Conservation (phyloP, 2,888 invertebrate species). For the Zygogramma bicolorata region DNA sequence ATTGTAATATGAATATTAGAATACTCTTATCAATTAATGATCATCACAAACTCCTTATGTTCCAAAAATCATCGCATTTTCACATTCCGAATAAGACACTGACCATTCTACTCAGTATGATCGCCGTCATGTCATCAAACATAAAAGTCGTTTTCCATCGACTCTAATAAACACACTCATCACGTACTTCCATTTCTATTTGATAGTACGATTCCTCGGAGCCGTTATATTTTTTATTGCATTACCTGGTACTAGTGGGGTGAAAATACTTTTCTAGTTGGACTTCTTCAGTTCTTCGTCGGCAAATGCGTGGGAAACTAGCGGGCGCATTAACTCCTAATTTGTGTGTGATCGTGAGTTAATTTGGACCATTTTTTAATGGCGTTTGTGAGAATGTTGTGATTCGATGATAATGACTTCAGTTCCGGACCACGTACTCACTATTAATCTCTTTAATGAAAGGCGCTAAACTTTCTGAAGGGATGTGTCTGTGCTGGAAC, state of each 20-base stretch:
- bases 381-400: constrained; percentile 43
- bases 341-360: constrained; percentile 54
- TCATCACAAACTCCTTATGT: neutral
- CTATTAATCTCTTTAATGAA: constrained; percentile 42
- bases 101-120: neutral
- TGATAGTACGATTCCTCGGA: constrained; percentile 48
- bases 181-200: constrained; percentile 52
- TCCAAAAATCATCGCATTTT: neutral
- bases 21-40: no score
- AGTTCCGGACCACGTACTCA: constrained; percentile 35
- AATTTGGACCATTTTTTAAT: constrained; percentile 50
- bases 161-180: constrained; percentile 35
- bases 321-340: constrained; percentile 53
- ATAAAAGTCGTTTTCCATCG: neutral
- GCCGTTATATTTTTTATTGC: constrained; percentile 48
- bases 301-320: constrained; percentile 41
- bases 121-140: neutral
- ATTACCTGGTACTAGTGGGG: constrained; percentile 44
- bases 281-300: constrained; percentile 42
- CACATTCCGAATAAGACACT: neutral
- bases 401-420: constrained; percentile 32
- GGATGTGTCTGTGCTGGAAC: neutral
- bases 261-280: constrained; percentile 35
- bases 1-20: no score
- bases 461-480: neutral